phyloP scores from a whole-genome alignment of 64 coral and sea anemone genomes.

The Actinia tenebrosa region DNA sequence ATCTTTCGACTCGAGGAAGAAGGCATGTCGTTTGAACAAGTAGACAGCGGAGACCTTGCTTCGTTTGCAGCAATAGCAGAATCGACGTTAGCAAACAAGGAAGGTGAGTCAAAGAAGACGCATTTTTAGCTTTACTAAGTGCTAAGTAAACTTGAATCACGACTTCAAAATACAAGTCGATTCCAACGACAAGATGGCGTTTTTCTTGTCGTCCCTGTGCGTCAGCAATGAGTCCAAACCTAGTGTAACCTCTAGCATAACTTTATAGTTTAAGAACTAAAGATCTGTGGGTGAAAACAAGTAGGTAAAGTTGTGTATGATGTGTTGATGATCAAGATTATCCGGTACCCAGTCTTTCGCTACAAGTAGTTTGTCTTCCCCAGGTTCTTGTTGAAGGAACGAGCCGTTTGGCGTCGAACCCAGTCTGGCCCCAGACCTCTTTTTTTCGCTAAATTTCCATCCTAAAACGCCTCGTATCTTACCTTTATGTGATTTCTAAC shows the following conservation, averaged over 20 bases:
- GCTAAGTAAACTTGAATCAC: neutral
- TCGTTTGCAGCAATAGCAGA: conserved; percentile 85
- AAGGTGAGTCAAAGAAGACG: conserved; percentile 44
- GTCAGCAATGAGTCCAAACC: conserved; percentile 12
- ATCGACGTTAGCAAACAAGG: conserved; percentile 71
- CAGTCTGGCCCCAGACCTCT: conserved; percentile 95
- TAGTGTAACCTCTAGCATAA: neutral
- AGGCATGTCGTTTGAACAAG: conserved; percentile 74
- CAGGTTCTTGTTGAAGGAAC: conserved; percentile 85
- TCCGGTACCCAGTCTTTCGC: conserved; percentile 96
- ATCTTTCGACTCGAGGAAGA: conserved; percentile 2
- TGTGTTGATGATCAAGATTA: conserved; percentile 12
- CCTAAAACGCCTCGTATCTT: neutral
- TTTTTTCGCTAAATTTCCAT: conserved; percentile 1
- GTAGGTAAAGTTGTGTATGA: neutral
- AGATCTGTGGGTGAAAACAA: neutral
- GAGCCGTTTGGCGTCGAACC: conserved; percentile 27
- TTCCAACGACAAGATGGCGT: conserved; percentile 2
- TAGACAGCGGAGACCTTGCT: conserved; percentile 80
- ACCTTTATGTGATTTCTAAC: too few species aligned
- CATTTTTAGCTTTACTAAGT: neutral
- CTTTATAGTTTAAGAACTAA: neutral
- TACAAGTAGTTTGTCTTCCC: conserved; percentile 69
- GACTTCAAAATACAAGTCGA: neutral
- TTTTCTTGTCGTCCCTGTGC: neutral